phyloP scores from a whole-genome alignment of 2,888 invertebrate species.

The Idaea biselata region DNA sequence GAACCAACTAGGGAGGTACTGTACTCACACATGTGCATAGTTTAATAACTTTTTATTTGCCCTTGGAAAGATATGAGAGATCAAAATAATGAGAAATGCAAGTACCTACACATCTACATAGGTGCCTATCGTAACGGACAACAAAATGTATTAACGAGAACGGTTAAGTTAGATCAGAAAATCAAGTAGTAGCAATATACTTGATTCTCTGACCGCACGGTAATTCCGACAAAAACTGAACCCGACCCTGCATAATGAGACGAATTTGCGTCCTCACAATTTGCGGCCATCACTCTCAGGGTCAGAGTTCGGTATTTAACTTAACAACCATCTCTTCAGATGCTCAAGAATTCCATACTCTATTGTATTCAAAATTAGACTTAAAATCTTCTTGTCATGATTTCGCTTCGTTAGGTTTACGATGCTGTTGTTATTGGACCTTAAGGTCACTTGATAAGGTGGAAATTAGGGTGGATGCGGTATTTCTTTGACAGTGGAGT shows the following conservation, averaged over 20 bases:
- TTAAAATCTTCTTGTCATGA: constrained; percentile 18
- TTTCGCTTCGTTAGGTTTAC: constrained; percentile 16
- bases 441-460: constrained; percentile 30
- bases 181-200: not conserved
- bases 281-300: constrained; percentile 60
- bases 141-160: too few species aligned
- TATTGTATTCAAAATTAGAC: constrained; percentile 29
- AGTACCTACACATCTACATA: too few species aligned
- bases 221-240: constrained; percentile 24
- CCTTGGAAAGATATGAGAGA: too few species aligned
- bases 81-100: too few species aligned
- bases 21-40: too few species aligned
- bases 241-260: constrained; percentile 46
- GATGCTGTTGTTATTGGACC: constrained; percentile 23
- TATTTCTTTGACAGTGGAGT: constrained; percentile 52
- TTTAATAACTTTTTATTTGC: too few species aligned
- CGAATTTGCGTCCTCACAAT: constrained; percentile 64
- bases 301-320: constrained; percentile 59
- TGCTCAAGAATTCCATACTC: constrained; percentile 28
- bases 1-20: too few species aligned
- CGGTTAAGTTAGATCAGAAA: not conserved
- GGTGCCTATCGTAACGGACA: too few species aligned
- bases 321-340: constrained; percentile 26
- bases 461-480: constrained; percentile 40
- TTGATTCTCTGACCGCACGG: constrained; percentile 13